Evolutionary conservation across 2,797 vertebrate genomes (phyloP).

Genomic region (Cynopterus sphinx): DNA sequence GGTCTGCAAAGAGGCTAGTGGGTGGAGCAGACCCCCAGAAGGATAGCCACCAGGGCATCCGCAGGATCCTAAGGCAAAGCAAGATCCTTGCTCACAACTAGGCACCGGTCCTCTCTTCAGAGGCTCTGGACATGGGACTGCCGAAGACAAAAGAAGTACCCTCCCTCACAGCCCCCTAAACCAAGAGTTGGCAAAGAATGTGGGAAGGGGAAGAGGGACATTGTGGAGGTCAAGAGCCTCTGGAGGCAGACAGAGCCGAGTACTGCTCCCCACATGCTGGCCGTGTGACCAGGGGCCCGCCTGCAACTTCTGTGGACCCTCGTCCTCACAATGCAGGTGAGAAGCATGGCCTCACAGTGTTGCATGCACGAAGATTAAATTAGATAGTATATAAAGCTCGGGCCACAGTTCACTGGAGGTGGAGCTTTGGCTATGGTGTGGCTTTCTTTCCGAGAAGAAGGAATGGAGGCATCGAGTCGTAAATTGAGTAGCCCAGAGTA

Average conservation of each 20-base stretch:
- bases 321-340: not conserved
- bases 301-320: not conserved
- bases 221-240: not conserved
- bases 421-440: not conserved
- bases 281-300: not conserved
- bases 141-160: not conserved
- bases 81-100: not conserved
- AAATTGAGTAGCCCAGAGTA: not conserved
- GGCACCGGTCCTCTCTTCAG: not conserved
- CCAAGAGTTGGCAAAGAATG: not conserved
- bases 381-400: not conserved
- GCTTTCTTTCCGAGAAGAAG: not conserved
- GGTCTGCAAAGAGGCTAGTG: not conserved
- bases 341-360: not conserved
- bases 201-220: not conserved
- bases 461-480: fast-evolving
- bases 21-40: not conserved
- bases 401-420: not conserved
- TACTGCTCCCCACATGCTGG: not conserved
- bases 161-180: not conserved
- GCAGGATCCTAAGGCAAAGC: not conserved
- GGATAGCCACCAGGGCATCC: not conserved
- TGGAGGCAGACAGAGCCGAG: not conserved
- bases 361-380: not conserved
- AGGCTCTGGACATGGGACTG: not conserved